phyloP scores from a whole-genome alignment of 2,888 invertebrate genomes.

The Lingula anatina region DNA sequence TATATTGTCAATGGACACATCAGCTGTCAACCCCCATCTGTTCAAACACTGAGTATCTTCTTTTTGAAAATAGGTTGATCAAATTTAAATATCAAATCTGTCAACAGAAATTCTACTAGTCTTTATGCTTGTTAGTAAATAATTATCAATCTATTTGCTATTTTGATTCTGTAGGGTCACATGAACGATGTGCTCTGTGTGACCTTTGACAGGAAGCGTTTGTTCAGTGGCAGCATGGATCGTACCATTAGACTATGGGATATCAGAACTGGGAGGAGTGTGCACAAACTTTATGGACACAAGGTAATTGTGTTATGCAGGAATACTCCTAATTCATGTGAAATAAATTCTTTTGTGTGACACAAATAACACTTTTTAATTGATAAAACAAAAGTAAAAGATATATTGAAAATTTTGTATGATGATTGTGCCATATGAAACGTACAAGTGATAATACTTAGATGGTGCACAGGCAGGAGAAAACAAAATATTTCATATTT shows the following conservation, averaged over 20 bases:
- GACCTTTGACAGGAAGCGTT: slow-evolving; percentile 34
- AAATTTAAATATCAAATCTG: no score
- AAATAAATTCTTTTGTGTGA: not conserved
- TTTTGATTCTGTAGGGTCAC: slow-evolving; percentile 32
- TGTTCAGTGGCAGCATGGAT: slow-evolving; percentile 41
- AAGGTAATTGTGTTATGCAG: slow-evolving; percentile 22
- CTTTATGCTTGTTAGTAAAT: no score
- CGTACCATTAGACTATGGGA: slow-evolving; percentile 43
- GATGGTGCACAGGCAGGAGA: not conserved
- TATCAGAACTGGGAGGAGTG: slow-evolving; percentile 38
- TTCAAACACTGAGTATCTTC: no score
- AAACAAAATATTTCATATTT: not conserved
- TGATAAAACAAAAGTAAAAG: not conserved
- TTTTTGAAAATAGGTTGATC: no score
- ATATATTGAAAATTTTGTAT: no score
- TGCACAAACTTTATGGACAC: slow-evolving; percentile 45
- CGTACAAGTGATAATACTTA: not conserved
- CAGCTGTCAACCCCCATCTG: no score
- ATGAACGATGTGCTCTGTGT: slow-evolving; percentile 35
- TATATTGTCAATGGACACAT: no score
- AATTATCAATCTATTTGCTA: no score
- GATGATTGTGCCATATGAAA: no score
- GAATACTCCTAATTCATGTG: not conserved
- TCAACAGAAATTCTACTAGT: no score
- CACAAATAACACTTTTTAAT: not conserved